phyloP scores from a whole-genome alignment of 2,888 invertebrate species.

The Caenorhabditis sp. region DNA sequence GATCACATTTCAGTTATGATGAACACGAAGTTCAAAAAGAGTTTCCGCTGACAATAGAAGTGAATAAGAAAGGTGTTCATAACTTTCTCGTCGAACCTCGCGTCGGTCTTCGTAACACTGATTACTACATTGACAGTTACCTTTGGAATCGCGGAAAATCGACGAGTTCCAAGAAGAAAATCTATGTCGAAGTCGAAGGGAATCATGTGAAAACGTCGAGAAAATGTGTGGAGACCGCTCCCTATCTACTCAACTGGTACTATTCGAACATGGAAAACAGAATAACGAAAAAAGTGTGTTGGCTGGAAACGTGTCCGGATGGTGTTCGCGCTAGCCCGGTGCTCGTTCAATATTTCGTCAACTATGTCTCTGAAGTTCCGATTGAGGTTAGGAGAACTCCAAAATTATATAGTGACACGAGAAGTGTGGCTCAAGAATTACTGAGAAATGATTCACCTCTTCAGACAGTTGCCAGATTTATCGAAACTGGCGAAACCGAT shows the following conservation, averaged over 20 bases:
- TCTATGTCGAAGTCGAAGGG: constrained; percentile 32
- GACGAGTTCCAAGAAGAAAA: constrained; percentile 37
- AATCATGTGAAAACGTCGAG: constrained; percentile 35
- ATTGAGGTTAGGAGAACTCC: constrained; percentile 35
- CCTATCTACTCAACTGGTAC: constrained; percentile 36
- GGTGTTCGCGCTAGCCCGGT: constrained; percentile 26
- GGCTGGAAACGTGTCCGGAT: constrained; percentile 23
- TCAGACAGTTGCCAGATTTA: constrained; percentile 29
- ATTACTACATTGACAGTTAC: constrained; percentile 38
- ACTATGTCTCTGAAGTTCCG: constrained; percentile 17
- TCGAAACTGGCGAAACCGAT: constrained; percentile 38
- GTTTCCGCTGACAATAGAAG: constrained; percentile 33
- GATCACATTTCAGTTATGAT: constrained; percentile 28
- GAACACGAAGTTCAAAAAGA: constrained; percentile 35
- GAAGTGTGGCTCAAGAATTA: constrained; percentile 27
- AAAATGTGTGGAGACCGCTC: constrained; percentile 12
- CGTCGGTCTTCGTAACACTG: constrained; percentile 31
- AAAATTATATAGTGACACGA: constrained; percentile 32
- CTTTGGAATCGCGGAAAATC: constrained; percentile 40
- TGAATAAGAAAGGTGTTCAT: constrained; percentile 15
- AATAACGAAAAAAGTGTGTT: constrained; percentile 35
- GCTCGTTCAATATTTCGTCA: constrained; percentile 33
- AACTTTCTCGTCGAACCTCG: constrained; percentile 38
- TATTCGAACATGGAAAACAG: constrained; percentile 43
- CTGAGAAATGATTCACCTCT: constrained; percentile 31